These are phyloP conservation scores for Hyphantria cunea DNA, from an alignment of 1,140 invertebrate species.

Conservation along the genomic window DNA sequence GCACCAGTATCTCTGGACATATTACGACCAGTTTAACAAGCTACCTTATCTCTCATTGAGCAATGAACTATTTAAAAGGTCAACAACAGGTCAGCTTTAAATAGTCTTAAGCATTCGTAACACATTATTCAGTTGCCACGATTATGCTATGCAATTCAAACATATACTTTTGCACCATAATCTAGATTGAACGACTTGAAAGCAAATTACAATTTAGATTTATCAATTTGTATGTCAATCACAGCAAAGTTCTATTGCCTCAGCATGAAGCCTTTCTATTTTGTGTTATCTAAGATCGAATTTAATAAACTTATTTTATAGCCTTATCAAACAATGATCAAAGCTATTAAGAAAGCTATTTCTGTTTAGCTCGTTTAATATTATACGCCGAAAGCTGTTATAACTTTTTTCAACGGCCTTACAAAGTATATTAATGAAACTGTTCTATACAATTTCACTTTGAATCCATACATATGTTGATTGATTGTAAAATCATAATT, in stretches of 20 bases:
- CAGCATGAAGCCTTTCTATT: slow-evolving; percentile 8
- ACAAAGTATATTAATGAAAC: too few species aligned
- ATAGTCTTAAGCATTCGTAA: background rate
- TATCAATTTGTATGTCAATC: slow-evolving; percentile 21
- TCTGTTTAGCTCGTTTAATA: too few species aligned
- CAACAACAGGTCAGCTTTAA: slow-evolving; percentile 13
- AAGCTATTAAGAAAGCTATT: slow-evolving; percentile 1
- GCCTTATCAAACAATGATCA: background rate
- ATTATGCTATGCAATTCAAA: slow-evolving; percentile 6
- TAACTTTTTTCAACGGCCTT: too few species aligned
- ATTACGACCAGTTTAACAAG: slow-evolving; percentile 8
- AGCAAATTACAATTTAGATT: slow-evolving; percentile 1
- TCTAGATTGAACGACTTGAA: slow-evolving; percentile 8
- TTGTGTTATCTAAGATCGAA: slow-evolving; percentile 13
- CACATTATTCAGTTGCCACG: slow-evolving; percentile 4
- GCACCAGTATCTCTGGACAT: slow-evolving; percentile 38
- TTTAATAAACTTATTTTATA: slow-evolving; percentile 11
- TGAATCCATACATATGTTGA: too few species aligned
- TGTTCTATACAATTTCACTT: too few species aligned
- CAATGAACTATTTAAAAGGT: slow-evolving; percentile 19
- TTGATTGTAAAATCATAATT: too few species aligned
- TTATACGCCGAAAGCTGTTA: too few species aligned
- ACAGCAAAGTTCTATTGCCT: slow-evolving; percentile 7
- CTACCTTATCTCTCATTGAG: slow-evolving; percentile 6
- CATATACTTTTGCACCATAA: background rate